A percentile compares a stretch with the other conserved stretches of the same genome.
Conservation (phyloP, 1,140 invertebrate genomes). For the Lysiphlebus fabarum region DNA sequence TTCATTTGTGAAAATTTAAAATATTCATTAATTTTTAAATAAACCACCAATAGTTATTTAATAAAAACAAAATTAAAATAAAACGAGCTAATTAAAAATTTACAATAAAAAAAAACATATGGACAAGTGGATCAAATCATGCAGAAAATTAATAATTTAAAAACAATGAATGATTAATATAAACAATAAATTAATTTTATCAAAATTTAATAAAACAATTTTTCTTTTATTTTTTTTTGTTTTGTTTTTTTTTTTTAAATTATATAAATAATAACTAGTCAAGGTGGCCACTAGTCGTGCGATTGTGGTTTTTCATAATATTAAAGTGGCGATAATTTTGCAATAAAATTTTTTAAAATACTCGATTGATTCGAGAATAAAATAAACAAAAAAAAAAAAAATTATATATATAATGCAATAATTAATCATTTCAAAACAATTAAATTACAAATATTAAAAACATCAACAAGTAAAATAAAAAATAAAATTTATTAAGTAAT, state of each 20-base stretch:
- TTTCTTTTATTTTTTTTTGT: no score
- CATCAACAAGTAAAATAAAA: background rate
- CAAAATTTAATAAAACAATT: background rate
- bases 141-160: conserved; percentile 29
- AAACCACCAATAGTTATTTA: no score
- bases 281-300: conserved; percentile 53
- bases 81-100: no score
- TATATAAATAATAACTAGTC: conserved; percentile 56
- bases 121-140: conserved; percentile 12
- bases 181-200: conserved; percentile 34
- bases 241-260: no score
- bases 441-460: no score
- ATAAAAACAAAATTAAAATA: no score
- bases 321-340: conserved; percentile 36
- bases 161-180: conserved; percentile 18
- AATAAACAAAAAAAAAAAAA: background rate
- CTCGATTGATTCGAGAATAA: conserved; percentile 36
- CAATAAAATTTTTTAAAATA: conserved; percentile 29
- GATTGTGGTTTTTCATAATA: conserved; percentile 42
- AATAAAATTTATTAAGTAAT: conserved; percentile 34
- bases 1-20: conserved; percentile 33
- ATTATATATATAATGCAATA: background rate
- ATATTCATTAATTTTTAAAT: background rate
- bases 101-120: conserved; percentile 9
- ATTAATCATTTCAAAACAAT: no score